Evolutionary conservation across 2,113 vertebrate genomes (phyloP).

Genomic region (Siphamia tubifer): DNA sequence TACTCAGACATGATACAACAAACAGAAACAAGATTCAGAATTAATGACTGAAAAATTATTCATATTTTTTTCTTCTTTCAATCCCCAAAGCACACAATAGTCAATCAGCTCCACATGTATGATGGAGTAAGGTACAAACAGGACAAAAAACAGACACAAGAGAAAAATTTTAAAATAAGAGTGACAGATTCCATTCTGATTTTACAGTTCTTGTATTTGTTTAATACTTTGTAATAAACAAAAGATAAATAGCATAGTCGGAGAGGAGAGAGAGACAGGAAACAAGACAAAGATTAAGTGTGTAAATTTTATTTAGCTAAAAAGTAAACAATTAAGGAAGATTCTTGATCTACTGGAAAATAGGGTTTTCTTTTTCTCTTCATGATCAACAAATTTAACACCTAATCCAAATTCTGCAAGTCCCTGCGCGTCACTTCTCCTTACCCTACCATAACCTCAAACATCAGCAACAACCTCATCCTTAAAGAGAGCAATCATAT

Average conservation of each 20-base stretch:
- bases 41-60: slow-evolving; percentile 70
- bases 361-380: slow-evolving; percentile 20
- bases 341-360: slow-evolving; percentile 57
- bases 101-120: slow-evolving; percentile 64
- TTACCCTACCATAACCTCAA: background rate
- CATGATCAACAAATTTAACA: slow-evolving; percentile 34
- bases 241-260: slow-evolving; percentile 38
- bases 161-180: slow-evolving; percentile 40
- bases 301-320: slow-evolving; percentile 41
- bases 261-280: slow-evolving; percentile 39
- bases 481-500: background rate
- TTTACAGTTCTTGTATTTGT: slow-evolving; percentile 65
- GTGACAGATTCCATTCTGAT: slow-evolving; percentile 55
- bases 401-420: slow-evolving; percentile 24
- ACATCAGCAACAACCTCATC: background rate
- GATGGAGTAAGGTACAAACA: slow-evolving; percentile 60
- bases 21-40: slow-evolving; percentile 79
- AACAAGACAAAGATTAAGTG: slow-evolving; percentile 46
- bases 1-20: slow-evolving; percentile 80
- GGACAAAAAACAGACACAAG: slow-evolving; percentile 52
- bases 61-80: slow-evolving; percentile 62
- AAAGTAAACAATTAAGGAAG: slow-evolving; percentile 63
- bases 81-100: slow-evolving; percentile 67
- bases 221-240: slow-evolving; percentile 77
- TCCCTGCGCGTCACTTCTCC: slow-evolving; percentile 5